Evolutionary conservation across 2,113 vertebrate genomes (phyloP), one percentile per base, ranked within the genome.

Genomic region (Alouatta palliata): DNA sequence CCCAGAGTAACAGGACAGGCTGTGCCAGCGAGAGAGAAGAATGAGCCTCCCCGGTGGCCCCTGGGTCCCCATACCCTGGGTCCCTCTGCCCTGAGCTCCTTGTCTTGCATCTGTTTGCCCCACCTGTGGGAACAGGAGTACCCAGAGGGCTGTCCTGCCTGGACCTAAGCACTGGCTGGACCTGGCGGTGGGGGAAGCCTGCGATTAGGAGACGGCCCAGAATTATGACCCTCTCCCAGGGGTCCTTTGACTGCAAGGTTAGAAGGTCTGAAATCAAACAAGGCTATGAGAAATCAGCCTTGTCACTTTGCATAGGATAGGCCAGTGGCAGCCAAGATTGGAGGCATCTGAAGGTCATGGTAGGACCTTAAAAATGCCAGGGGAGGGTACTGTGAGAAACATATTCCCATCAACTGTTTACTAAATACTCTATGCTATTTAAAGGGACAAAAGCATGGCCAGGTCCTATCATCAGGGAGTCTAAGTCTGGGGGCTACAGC

Each of bases 1-100:
- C 89, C 97, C 96, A 98, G 96, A 97, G 98, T 97, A 98, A 98
- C 97, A 96, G 95, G 86, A 97, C 95, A 93, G 87, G 80, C 79
- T n/a, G 70, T 81, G 90, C 98, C 98, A 98, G 81, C 0, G 0
- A 70, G 37, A 68, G 45, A 43, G 86, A 73, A 61, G 73, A 86
- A 56, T 0, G 3, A 97, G 87, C 93, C 92, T 98, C 97, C 97
- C 49, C 83, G 19, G 88, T 94, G 86, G 92, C 94, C 95, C 32
- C 94, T 96, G 92, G 84, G 94, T 91, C 95, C 90, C 95, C 96
- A 91, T 90, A 75, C 71, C 87, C 88, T 17, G 73, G 56, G 68
- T 87, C 35, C 79, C 37, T 92, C 82, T 47, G 61, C 79, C 70
- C 49, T 40, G 17, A n/a, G 40, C 16, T 21, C 47, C 58, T 54